These are phyloP conservation scores for Elephantulus edwardii DNA, from an alignment of 2,113 vertebrate species.

Conservation along the genomic window DNA sequence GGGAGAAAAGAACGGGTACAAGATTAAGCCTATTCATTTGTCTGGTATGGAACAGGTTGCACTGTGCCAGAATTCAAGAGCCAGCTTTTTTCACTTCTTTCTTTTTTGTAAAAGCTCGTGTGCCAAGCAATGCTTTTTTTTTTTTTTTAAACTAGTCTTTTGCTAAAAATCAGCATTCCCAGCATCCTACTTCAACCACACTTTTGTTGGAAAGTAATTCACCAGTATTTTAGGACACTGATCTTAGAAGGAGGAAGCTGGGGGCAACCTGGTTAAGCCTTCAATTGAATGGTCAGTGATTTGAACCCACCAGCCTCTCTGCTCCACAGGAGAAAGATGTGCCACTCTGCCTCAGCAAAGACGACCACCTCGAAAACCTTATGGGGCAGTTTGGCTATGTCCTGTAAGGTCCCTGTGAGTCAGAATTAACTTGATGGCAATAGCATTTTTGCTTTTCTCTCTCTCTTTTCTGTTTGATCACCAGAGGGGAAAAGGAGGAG, in stretches of 20 bases:
- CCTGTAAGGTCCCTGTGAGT: neutral
- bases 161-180: slow-evolving; percentile 70
- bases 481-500: neutral
- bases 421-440: neutral
- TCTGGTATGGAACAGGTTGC: slow-evolving; percentile 58
- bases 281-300: neutral
- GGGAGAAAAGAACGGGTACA: slow-evolving; percentile 9
- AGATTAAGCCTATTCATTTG: slow-evolving; percentile 54
- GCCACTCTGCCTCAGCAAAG: neutral
- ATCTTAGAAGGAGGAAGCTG: neutral
- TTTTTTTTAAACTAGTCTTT: slow-evolving; percentile 44
- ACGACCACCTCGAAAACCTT: neutral
- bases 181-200: slow-evolving; percentile 49
- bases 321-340: neutral
- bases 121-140: slow-evolving; percentile 55
- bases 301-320: neutral
- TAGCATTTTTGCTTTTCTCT: neutral
- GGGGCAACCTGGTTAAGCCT: neutral
- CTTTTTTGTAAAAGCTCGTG: slow-evolving; percentile 10
- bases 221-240: slow-evolving; percentile 32
- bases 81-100: slow-evolving; percentile 31
- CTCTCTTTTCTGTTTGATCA: neutral
- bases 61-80: slow-evolving; percentile 60
- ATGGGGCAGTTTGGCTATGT: neutral
- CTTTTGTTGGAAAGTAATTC: slow-evolving; percentile 54